These are phyloP conservation scores for Musca vetustissima DNA, from an alignment of 1,140 invertebrate genomes.

Conservation along the genomic window DNA sequence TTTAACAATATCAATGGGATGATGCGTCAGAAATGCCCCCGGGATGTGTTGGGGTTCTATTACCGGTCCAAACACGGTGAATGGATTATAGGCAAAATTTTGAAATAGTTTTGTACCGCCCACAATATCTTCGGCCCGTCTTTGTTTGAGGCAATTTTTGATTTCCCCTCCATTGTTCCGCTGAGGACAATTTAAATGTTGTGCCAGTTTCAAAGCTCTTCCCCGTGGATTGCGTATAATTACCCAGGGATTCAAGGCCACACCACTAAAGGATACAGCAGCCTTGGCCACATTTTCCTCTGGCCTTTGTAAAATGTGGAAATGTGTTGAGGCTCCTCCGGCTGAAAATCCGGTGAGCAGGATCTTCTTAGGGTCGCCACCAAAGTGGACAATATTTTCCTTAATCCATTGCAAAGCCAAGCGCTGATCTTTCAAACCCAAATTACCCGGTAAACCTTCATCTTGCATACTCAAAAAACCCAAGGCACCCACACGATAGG, in stretches of 20 bases:
- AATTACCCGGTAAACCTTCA: slow-evolving; percentile 61
- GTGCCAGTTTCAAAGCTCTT: slow-evolving; percentile 61
- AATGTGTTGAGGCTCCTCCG: slow-evolving; percentile 62
- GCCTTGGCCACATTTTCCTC: slow-evolving; percentile 41
- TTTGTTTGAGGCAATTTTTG: slow-evolving; percentile 61
- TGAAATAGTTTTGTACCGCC: slow-evolving; percentile 35
- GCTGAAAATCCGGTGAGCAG: slow-evolving; percentile 62
- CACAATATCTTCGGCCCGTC: slow-evolving; percentile 49
- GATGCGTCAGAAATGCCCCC: slow-evolving; percentile 58
- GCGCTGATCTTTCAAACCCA: slow-evolving; percentile 67
- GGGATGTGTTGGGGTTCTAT: slow-evolving; percentile 48
- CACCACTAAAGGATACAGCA: slow-evolving; percentile 44
- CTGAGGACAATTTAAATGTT: slow-evolving; percentile 60
- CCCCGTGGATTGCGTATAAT: slow-evolving; percentile 58
- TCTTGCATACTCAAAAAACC: slow-evolving; percentile 65
- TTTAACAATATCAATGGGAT: slow-evolving; percentile 58
- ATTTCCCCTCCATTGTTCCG: slow-evolving; percentile 48
- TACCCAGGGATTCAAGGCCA: slow-evolving; percentile 44
- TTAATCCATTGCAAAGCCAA: slow-evolving; percentile 65
- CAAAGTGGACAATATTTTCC: slow-evolving; percentile 62
- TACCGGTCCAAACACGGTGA: slow-evolving; percentile 62
- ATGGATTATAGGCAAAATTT: slow-evolving; percentile 60
- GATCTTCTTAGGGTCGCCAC: slow-evolving; percentile 61
- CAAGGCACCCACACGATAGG: slow-evolving; percentile 65
- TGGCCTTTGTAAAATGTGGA: slow-evolving; percentile 69